Evolutionary conservation across 2,113 vertebrate species (phyloP), one percentile per base, ranked within the genome.

Genomic region (Plestiodon gilberti): DNA sequence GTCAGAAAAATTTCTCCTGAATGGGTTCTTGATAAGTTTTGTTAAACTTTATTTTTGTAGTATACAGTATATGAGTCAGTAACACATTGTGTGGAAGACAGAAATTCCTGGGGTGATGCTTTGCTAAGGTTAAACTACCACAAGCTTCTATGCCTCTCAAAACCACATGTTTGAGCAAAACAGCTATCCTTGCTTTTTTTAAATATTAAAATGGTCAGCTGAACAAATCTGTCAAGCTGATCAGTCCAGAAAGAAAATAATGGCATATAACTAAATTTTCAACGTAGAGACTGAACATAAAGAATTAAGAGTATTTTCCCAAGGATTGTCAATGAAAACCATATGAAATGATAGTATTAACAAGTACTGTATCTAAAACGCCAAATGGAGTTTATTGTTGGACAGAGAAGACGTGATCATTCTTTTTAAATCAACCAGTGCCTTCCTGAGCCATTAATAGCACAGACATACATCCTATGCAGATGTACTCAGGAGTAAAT

Each of bases 221-320:
- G 90, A 89, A 82, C 82, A 85, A 55, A 84, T 3, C 35, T 82
- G 75, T 64, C 75, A 18, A 64, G 87, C 84, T 79, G 84, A 90
- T 87, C 81, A 78, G 82, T 84, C 90, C 82, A 94, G 86, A 84
- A 82, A 85, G 67, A 88, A 85, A 65, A 88, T 87, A 85, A 86
- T 79, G 33, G 75, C 15, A 81, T 76, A 78, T 82, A 76, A 38
- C 28, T 6, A 35, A 87, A 62, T 78, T 73, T 40, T 33, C 48
- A 67, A 80, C 52, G 59, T 35, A 23, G 75, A 90, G 82, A 76
- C 10, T 57, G 55, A 57, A 57, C 11, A 3, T 57, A 57, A 57
- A 55, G 52, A 55, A 55, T 55, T 17, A 9, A 61, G 77, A 81
- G 57, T 67, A n/a, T 82, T 40, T 93, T 88, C n/a, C 64, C 81